Evolutionary conservation across 1,140 invertebrate genomes (phyloP).

Genomic region (Chymomyza costata): DNA sequence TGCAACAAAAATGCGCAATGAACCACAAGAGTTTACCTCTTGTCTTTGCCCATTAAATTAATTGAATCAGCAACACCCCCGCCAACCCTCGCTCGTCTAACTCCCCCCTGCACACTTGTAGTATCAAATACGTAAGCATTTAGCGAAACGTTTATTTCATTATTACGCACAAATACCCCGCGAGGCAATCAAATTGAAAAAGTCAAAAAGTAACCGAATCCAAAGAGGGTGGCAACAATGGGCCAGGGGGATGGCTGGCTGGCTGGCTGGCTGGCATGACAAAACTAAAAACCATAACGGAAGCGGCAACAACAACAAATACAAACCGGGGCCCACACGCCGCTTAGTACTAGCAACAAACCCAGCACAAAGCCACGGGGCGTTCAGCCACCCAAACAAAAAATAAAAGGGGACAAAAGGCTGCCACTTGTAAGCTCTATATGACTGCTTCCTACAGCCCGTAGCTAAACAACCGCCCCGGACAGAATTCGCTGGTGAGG

Average conservation of each 20-base stretch:
- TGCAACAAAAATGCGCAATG: too few species aligned
- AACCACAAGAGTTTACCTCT: too few species aligned
- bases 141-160: slow-evolving; percentile 74
- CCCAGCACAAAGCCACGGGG: slow-evolving; percentile 46
- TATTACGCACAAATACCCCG: slow-evolving; percentile 52
- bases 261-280: too few species aligned
- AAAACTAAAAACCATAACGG: slow-evolving; percentile 64
- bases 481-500: too few species aligned
- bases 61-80: slow-evolving; percentile 36
- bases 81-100: not conserved
- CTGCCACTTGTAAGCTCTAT: slow-evolving; percentile 42
- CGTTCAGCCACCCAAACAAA: slow-evolving; percentile 13
- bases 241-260: too few species aligned
- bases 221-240: slow-evolving; percentile 35
- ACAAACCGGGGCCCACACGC: slow-evolving; percentile 16
- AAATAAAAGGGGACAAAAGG: slow-evolving; percentile 34
- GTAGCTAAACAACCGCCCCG: slow-evolving; percentile 13
- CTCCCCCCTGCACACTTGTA: too few species aligned
- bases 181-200: slow-evolving; percentile 61
- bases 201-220: slow-evolving; percentile 56
- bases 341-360: slow-evolving; percentile 33
- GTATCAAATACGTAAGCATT: slow-evolving; percentile 64
- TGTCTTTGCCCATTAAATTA: slow-evolving; percentile 63
- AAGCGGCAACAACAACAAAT: slow-evolving; percentile 37
- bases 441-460: not conserved